Evolutionary conservation across 2,888 invertebrate genomes (phyloP).

Genomic region (Bellardia pandia): DNA sequence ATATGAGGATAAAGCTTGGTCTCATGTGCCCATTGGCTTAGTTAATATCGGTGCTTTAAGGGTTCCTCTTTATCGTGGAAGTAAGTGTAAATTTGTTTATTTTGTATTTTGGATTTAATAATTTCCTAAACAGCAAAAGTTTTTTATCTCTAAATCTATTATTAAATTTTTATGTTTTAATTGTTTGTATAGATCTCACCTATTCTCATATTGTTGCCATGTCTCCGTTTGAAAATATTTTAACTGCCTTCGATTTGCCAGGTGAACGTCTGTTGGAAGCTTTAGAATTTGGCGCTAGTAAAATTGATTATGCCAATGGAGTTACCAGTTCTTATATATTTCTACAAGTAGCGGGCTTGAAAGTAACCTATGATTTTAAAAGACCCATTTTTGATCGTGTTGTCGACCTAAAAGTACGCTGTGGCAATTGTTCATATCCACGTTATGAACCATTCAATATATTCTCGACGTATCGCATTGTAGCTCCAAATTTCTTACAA

Average conservation of each 20-base stretch:
- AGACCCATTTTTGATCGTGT: slow-evolving; percentile 87
- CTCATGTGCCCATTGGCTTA: slow-evolving; percentile 88
- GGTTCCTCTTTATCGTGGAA: slow-evolving; percentile 87
- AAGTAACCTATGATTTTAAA: slow-evolving; percentile 86
- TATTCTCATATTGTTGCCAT: slow-evolving; percentile 88
- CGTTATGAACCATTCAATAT: slow-evolving; percentile 86
- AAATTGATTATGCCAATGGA: slow-evolving; percentile 76
- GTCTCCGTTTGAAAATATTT: slow-evolving; percentile 91
- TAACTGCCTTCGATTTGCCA: slow-evolving; percentile 89
- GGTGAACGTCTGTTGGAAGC: slow-evolving; percentile 88
- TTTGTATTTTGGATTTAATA: too few species aligned
- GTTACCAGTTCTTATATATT: slow-evolving; percentile 75
- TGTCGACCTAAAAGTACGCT: slow-evolving; percentile 83
- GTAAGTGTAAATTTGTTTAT: slow-evolving; percentile 82
- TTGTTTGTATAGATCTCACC: slow-evolving; percentile 86
- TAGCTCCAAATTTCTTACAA: slow-evolving; percentile 87
- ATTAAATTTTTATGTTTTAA: background rate
- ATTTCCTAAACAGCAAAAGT: too few species aligned
- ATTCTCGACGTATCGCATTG: slow-evolving; percentile 87
- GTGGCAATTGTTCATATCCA: slow-evolving; percentile 85
- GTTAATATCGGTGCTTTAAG: slow-evolving; percentile 90
- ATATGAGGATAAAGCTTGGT: slow-evolving; percentile 86
- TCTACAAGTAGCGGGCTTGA: slow-evolving; percentile 86
- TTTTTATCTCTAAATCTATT: too few species aligned
- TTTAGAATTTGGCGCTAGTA: slow-evolving; percentile 86